A percentile compares a stretch with the other conserved stretches of the same genome.
These are phyloP conservation scores for Neoascia interrupta DNA, from an alignment of 2,888 invertebrate species.

Conservation along the genomic window DNA sequence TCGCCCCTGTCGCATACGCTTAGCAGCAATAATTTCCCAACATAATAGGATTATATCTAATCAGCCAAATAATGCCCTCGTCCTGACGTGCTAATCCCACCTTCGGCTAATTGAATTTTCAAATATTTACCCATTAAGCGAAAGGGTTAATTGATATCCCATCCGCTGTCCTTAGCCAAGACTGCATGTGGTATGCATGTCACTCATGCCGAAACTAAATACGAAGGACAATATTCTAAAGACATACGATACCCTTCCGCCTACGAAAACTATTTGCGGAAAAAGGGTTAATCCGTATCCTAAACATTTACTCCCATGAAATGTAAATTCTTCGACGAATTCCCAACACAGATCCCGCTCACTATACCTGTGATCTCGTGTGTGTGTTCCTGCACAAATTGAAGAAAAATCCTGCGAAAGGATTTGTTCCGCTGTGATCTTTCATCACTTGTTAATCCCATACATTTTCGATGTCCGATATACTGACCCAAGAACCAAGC, in stretches of 20 bases:
- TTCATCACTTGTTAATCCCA: slow-evolving; percentile 57
- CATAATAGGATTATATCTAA: slow-evolving; percentile 66
- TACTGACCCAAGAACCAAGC: slow-evolving; percentile 17
- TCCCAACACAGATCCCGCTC: background rate
- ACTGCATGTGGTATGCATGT: slow-evolving; percentile 33
- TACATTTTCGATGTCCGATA: slow-evolving; percentile 4
- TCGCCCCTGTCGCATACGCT: too few relatives aligned
- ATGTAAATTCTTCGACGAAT: background rate
- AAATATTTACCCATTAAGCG: slow-evolving; percentile 75
- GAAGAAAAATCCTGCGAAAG: slow-evolving; percentile 1
- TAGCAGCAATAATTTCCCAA: slow-evolving; percentile 26
- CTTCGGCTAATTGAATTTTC: slow-evolving; percentile 78
- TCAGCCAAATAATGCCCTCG: slow-evolving; percentile 63
- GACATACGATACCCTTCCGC: slow-evolving; percentile 35
- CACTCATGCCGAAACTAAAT: slow-evolving; percentile 7
- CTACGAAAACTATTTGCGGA: slow-evolving; percentile 55
- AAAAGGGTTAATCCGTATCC: slow-evolving; percentile 67
- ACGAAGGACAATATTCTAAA: slow-evolving; percentile 14
- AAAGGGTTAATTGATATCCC: slow-evolving; percentile 69
- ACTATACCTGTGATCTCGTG: slow-evolving; percentile 61
- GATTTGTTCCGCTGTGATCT: slow-evolving; percentile 59
- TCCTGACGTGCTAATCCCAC: slow-evolving; percentile 74
- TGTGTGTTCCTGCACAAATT: slow-evolving; percentile 54
- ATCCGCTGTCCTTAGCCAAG: slow-evolving; percentile 23
- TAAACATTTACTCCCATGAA: slow-evolving; percentile 58